Evolutionary conservation across 2,113 vertebrate genomes (phyloP), one percentile per base, ranked within the genome.

Genomic region (Hiodon alosoides): DNA sequence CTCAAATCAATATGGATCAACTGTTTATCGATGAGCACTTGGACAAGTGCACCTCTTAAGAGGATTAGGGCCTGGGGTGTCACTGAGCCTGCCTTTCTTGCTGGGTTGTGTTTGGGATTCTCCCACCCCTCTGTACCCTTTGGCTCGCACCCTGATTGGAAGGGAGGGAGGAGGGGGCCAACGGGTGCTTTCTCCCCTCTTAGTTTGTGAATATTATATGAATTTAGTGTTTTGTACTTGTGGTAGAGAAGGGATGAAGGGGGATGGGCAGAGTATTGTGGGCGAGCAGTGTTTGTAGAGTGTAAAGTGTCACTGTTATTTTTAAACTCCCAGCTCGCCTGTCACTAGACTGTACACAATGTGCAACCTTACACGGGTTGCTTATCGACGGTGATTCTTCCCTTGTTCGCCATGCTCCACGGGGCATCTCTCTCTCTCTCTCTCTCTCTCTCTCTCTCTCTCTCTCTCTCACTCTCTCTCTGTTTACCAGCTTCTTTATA

Each of bases 1-100:
- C 79, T 79, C 80, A 31, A 81, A 81, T 85, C 85, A 83, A 83
- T 88, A 85, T 84, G 85, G 88, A 88, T 87, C 85, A 90, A 85
- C 83, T 82, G 81, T 31, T 31, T 83, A 88, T 90, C 76, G 83
- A 88, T 90, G 86, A 84, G 72, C 81, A 79, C 81, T 85, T 80
- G 48, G 9, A 7, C 31, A 17, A 47, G 17, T 66, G 64, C 64
- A 66, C 48, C 64, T 48, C 10, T 13, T 8, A 48, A 46, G 64
- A 46, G 64, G 31, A 66, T 66, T 66, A 46, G 64, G 10, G 64
- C 64, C 9, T n/a, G 46, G 64, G 61, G 64, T 17, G 64, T 17
- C 48, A 17, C 31, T 66, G 64, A 10, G 64, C 64, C 64, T 66
- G 31, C 64, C 16, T 10, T 5, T 66, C 64, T 13, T 66, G 9